Evolutionary conservation across 2,113 vertebrate genomes (phyloP), one percentile per base, ranked within the genome.

Genomic region (Albula goreensis): DNA sequence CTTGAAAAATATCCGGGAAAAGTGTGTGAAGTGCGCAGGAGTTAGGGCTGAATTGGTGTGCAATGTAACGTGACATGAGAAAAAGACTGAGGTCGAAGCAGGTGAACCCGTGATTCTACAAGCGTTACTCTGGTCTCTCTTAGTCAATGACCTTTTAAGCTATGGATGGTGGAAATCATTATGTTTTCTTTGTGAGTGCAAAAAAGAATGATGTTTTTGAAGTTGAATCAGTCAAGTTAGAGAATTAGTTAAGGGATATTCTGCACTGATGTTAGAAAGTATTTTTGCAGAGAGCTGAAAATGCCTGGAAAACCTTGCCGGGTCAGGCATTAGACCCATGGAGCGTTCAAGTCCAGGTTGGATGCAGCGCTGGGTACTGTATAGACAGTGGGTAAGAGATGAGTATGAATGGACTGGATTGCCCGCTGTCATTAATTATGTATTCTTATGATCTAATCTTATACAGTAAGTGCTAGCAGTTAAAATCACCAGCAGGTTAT

Each of bases 51-150:
- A 60, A 11, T 51, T 82, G 53, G 41, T 50, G 50, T 51, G 79
- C 12, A 70, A 25, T 83, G 83, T 85, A 80, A 79, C 80, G 49
- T 85, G 82, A 70, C 88, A 81, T 80, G 74, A 50, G 22, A 83
- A 63, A 80, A 17, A 63, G 57, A 74, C 49, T 5, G 74, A 80
- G 80, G 80, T 78, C 41, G 41, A 12, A 25, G 48, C 66, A 85
- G 80, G 80, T 86, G 89, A 88, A 88, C 85, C 83, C n/a, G 83
- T 15, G 5, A 77, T 78, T 83, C 79, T 86, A 41, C 78, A 79
- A 79, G 48, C 78, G 78, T 48, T 50, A 79, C 41, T 5, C 78
- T 10, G 13, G 50, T 49, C 11, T 48, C 78, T 50, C 31, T 31
- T 2, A 41, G 19, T n/a, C 63, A 12, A 8, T 11, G 70, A 31